Evolutionary conservation across 2,888 invertebrate species (phyloP), one percentile per base, ranked within the genome.

Genomic region (Pheosia tremula): DNA sequence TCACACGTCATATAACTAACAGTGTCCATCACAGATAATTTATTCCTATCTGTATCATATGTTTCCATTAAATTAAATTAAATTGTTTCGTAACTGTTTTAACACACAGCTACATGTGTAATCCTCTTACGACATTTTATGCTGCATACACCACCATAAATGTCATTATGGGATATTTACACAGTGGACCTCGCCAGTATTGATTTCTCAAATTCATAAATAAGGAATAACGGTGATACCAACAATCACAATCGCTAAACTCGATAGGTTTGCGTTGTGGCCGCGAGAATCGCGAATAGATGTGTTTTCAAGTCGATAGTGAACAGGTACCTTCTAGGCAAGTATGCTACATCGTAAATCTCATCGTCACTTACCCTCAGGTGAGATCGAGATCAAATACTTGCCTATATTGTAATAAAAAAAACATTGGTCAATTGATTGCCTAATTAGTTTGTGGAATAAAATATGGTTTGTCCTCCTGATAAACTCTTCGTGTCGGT

Each of bases 201-300:
- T 78, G 73, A 77, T 78, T 81, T 78, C 71, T 65, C 71, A 78
- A 81, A 77, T 72, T 69, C 69, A 80, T 81, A 79, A 82, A 82
- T 80, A 70, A 71, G 71, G 67, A 68, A 64, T 80, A 79, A 77
- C 79, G 82, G 79, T 75, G 68, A 64, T 66, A 49, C 69, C 77
- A 75, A 80, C 78, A 81, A 74, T 71, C 76, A 74, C 71, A 72
- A 67, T 61, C 62, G 56, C 56, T 56, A 56, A 56, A 56, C 36
- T 36, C 65, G 66, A 72, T 69, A 62, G 57, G 60, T 64, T 66
- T 59, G 55, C 58, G 45, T 10, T 64, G 43, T 59, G 65, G 70
- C 68, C 36, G 62, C 47, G 13, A 68, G 11, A 56, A 3, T 24
- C 47, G 50, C 50, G 50, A n/a, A n/a, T n/a, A n/a, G n/a, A n/a